Conservation (phyloP, 2,113 vertebrate genomes). For the Antechinus flavipes region DNA sequence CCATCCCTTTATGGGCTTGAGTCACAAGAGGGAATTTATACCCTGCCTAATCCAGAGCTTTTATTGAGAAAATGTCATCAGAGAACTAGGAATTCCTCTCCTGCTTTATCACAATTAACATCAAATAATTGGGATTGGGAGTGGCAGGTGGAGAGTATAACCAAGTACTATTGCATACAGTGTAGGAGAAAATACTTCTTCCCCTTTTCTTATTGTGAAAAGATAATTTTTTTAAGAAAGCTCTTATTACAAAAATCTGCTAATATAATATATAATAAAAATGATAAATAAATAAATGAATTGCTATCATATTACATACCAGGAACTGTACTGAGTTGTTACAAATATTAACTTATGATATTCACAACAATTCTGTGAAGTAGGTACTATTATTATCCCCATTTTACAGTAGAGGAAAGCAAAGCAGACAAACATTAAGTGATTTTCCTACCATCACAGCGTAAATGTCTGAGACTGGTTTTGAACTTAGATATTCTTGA, state of each 20-base stretch:
- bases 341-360: background rate
- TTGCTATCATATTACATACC: too few relatives aligned
- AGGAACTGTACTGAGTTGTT: background rate
- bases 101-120: background rate
- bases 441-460: too few relatives aligned
- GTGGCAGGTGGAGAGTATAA: background rate
- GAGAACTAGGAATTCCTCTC: background rate
- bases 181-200: background rate
- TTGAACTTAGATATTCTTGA: too few relatives aligned
- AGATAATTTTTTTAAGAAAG: background rate
- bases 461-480: too few relatives aligned
- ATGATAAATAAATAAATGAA: background rate
- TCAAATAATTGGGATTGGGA: background rate
- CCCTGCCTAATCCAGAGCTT: background rate
- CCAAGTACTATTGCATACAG: background rate
- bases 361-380: too few relatives aligned
- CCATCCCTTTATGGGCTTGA: background rate
- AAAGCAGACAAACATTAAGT: too few relatives aligned
- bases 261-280: background rate
- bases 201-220: background rate
- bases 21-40: background rate
- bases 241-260: background rate
- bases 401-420: too few relatives aligned
- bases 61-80: background rate
- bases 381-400: too few relatives aligned